Evolutionary conservation across 37 sponge, comb jelly and placozoan species (phyloP).

Genomic region (Chondrilla cf. caribensis): DNA sequence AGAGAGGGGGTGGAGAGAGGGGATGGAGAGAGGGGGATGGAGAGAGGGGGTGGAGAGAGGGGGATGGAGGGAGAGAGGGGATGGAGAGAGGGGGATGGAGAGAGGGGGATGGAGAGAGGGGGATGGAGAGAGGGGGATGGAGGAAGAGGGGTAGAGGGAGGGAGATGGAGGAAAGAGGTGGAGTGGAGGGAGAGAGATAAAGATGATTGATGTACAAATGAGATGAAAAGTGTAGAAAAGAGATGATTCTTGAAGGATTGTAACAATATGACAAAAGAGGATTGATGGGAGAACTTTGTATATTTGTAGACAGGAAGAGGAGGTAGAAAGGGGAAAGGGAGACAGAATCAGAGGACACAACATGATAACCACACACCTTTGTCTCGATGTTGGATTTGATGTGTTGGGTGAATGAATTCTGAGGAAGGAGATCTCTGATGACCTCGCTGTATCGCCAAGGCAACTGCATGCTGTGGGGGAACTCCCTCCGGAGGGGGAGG

Average conservation of each 20-base stretch:
- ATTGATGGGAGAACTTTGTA: no score
- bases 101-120: not conserved
- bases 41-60: not conserved
- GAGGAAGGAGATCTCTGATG: conserved; percentile 5
- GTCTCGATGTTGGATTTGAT: not conserved
- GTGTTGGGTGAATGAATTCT: conserved; percentile 6
- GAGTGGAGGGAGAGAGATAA: conserved; percentile 12
- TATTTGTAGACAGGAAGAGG: no score
- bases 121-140: not conserved
- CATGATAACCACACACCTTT: conserved; percentile 28
- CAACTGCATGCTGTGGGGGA: not conserved
- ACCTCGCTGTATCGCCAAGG: not conserved
- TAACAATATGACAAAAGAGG: not conserved
- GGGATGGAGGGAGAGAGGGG: not conserved
- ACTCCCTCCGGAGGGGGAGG: not conserved
- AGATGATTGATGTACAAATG: not conserved
- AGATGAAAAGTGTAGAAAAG: not conserved
- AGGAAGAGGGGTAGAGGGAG: not conserved
- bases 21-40: not conserved
- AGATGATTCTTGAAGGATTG: not conserved
- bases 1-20: not conserved
- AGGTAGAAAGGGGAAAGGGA: no score
- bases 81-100: not conserved
- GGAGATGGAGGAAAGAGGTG: not conserved
- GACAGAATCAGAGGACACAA: no score